Evolutionary conservation across 2,888 invertebrate species (phyloP).

Genomic region (Meganola albula): DNA sequence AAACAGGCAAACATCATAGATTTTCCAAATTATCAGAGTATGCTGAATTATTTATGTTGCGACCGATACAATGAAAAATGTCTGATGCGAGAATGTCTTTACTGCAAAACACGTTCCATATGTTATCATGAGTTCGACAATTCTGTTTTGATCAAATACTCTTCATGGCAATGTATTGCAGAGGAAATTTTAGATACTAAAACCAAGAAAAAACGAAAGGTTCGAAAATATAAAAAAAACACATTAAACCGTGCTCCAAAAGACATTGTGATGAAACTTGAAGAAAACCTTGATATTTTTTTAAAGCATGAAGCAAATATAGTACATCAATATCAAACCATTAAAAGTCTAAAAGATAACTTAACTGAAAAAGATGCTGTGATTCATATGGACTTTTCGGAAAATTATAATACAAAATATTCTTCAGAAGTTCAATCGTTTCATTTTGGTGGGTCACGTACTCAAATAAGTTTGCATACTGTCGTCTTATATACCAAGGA

Average conservation of each 20-base stretch:
- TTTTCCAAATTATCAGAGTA: slow-evolving; percentile 11
- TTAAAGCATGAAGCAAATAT: slow-evolving; percentile 4
- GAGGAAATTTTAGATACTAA: slow-evolving; percentile 9
- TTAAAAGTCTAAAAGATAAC: slow-evolving; percentile 2
- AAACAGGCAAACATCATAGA: slow-evolving; percentile 12
- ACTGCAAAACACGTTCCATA: slow-evolving; percentile 8
- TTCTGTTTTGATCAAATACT: slow-evolving; percentile 9
- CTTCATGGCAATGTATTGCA: slow-evolving; percentile 7
- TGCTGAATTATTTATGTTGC: slow-evolving; percentile 15
- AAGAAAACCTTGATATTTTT: neutral
- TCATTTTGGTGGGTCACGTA: slow-evolving; percentile 12
- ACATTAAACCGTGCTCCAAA: neutral
- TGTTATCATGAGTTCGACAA: slow-evolving; percentile 13
- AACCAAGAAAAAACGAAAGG: slow-evolving; percentile 11
- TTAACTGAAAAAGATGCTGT: slow-evolving; percentile 1
- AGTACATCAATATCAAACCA: neutral
- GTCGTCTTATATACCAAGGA: too few relatives aligned
- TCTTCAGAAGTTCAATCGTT: slow-evolving; percentile 11
- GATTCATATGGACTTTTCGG: slow-evolving; percentile 9
- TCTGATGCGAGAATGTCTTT: slow-evolving; percentile 13
- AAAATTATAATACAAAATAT: slow-evolving; percentile 12
- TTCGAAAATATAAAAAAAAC: slow-evolving; percentile 2
- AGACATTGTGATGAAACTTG: slow-evolving; percentile 1
- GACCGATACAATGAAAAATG: slow-evolving; percentile 13
- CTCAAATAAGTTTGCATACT: slow-evolving; percentile 12